Percentiles rank a stretch among this genome's conserved stretches.
These are phyloP conservation scores for Hydrotaea cyrtoneurina DNA, from an alignment of 2,888 invertebrate species.

Conservation along the genomic window DNA sequence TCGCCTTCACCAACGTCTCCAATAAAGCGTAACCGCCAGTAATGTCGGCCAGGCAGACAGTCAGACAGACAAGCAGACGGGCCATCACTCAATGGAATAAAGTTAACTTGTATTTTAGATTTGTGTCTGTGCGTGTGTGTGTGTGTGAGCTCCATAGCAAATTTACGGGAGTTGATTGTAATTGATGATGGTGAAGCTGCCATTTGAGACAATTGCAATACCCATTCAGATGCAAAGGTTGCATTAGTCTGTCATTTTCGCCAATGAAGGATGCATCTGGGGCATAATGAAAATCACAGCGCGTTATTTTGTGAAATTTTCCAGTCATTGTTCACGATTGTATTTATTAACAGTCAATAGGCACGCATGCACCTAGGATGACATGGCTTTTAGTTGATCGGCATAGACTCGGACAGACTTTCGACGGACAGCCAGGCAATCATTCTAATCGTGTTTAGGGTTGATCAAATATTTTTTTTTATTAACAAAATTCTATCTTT, in stretches of 20 bases:
- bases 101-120: neutral
- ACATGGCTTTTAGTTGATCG: too few species aligned
- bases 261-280: neutral
- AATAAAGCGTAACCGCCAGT: neutral
- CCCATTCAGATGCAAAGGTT: neutral
- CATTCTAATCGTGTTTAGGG: too few species aligned
- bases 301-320: too few species aligned
- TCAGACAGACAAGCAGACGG: neutral
- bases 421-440: too few species aligned
- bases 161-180: constrained; percentile 1
- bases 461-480: too few species aligned
- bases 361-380: too few species aligned
- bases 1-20: constrained; percentile 6
- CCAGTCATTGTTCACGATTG: too few species aligned
- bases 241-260: neutral
- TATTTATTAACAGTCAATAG: too few species aligned
- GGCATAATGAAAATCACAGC: too few species aligned
- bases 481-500: too few species aligned
- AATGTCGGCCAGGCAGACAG: neutral
- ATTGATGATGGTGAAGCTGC: neutral
- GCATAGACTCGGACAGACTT: too few species aligned
- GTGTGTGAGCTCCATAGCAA: neutral
- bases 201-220: neutral
- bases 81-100: neutral
- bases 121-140: neutral